Conservation (phyloP, 2,113 vertebrate species). For the Oceanites oceanicus region DNA sequence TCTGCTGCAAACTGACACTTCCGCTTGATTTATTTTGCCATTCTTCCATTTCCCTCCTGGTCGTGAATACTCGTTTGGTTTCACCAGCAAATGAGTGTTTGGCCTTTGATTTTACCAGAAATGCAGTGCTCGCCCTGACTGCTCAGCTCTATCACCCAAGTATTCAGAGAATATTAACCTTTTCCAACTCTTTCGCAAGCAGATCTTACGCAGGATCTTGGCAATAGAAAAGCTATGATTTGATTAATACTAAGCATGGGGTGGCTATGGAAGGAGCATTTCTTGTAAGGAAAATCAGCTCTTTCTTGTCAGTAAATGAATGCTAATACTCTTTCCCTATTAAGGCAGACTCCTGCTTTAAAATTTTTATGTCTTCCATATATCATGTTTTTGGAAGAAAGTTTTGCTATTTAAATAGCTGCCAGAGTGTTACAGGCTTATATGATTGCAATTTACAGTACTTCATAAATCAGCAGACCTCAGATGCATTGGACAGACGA, state of each 20-base stretch:
- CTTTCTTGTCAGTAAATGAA: conserved; percentile 51
- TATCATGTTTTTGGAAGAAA: conserved; percentile 68
- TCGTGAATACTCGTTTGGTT: neutral
- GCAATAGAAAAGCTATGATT: neutral
- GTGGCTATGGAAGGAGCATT: neutral
- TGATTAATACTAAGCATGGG: neutral
- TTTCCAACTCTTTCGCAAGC: neutral
- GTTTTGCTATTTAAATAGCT: conserved; percentile 72
- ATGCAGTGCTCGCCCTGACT: neutral
- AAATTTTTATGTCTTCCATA: conserved; percentile 65
- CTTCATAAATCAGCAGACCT: conserved; percentile 71
- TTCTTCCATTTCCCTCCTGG: neutral
- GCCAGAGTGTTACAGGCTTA: conserved; percentile 62
- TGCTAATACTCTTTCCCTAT: conserved; percentile 49
- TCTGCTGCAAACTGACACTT: neutral
- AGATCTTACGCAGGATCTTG: neutral
- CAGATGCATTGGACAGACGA: conserved; percentile 43
- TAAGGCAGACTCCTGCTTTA: conserved; percentile 52
- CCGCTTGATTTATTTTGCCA: conserved; percentile 15
- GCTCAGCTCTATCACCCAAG: neutral
- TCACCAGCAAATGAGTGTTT: neutral
- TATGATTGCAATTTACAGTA: conserved; percentile 64
- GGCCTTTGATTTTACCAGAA: conserved; percentile 9
- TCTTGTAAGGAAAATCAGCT: conserved; percentile 53
- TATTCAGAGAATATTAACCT: conserved; percentile 25